Evolutionary conservation across 2,113 vertebrate species (phyloP), one percentile per base, ranked within the genome.

Genomic region (Otolemur garnettii): DNA sequence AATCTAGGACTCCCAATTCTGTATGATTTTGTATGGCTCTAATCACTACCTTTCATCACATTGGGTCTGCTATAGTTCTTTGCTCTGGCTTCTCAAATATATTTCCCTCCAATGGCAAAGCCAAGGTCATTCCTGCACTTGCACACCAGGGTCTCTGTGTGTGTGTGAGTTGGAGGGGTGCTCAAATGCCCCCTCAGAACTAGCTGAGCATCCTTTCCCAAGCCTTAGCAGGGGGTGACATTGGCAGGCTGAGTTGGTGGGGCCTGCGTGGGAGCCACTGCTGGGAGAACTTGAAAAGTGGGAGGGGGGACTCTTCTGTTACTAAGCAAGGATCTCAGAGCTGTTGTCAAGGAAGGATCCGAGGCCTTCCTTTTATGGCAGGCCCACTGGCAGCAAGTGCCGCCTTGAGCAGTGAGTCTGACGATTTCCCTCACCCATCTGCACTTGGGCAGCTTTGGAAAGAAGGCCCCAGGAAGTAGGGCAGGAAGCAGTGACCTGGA

Each of bases 271-370:
- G 98, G 98, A 97, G 96, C 97, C 88, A 45, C 60, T 96, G 91
- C 97, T 97, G 95, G 91, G 95, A 96, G 96, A 92, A 90, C 89
- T 98, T 91, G 92, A 90, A 77, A 97, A 92, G 82, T 74, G 84
- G 96, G 95, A 93, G 96, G 77, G 94, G 95, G 97, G 97, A 90
- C 96, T 85, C 91, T 98, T 92, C 96, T 80, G 98, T 98, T 98
- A 92, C 94, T 98, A 98, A 98, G 98, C 95, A 97, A 87, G 96
- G 96, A 97, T 97, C 97, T 97, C 95, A 98, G 98, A 96, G 94
- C 97, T 42, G 97, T 98, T 98, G 98, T 98, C 28, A 97, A 90
- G 98, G 94, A 96, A 98, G 97, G 97, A 98, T 91, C 90, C 93
- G 72, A 97, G 97, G 74, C 97, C 98, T 97, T 97, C 98, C 96